These are phyloP conservation scores for Drosophila nannoptera DNA, from an alignment of 1,140 invertebrate genomes.

Conservation along the genomic window DNA sequence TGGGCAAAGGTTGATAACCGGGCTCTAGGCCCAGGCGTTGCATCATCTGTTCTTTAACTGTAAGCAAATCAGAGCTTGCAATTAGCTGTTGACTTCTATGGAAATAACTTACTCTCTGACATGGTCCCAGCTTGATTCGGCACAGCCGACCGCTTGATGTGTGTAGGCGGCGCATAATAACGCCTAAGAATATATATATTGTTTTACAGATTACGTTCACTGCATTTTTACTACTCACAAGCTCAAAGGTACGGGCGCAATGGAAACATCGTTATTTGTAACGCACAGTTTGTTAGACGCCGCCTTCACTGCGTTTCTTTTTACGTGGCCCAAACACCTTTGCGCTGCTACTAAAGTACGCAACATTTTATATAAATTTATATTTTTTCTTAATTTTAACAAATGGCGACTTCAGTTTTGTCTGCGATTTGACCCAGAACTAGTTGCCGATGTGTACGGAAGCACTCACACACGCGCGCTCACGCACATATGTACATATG, in stretches of 20 bases:
- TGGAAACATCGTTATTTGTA: constrained; percentile 8
- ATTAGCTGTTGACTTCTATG: background rate
- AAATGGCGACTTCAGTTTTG: background rate
- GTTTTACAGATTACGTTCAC: background rate
- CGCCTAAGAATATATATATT: constrained; percentile 22
- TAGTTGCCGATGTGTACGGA: background rate
- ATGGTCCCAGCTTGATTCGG: constrained; percentile 65
- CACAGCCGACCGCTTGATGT: constrained; percentile 65
- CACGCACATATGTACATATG: background rate
- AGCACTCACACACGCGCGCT: background rate
- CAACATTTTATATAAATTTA: constrained; percentile 36
- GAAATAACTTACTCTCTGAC: constrained; percentile 51
- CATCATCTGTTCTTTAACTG: constrained; percentile 71
- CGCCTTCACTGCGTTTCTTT: background rate
- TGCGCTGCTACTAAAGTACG: constrained; percentile 40
- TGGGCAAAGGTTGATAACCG: constrained; percentile 68
- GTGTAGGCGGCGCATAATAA: constrained; percentile 55
- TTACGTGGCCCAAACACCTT: constrained; percentile 37
- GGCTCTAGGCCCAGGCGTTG: constrained; percentile 63
- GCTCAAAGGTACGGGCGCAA: background rate
- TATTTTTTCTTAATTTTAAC: background rate
- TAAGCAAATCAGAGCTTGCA: background rate
- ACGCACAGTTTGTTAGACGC: constrained; percentile 3
- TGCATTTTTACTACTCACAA: constrained; percentile 21
- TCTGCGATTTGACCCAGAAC: constrained; percentile 3